These are phyloP conservation scores for Asbolus verrucosus DNA, from an alignment of 1,140 invertebrate species.

Conservation along the genomic window DNA sequence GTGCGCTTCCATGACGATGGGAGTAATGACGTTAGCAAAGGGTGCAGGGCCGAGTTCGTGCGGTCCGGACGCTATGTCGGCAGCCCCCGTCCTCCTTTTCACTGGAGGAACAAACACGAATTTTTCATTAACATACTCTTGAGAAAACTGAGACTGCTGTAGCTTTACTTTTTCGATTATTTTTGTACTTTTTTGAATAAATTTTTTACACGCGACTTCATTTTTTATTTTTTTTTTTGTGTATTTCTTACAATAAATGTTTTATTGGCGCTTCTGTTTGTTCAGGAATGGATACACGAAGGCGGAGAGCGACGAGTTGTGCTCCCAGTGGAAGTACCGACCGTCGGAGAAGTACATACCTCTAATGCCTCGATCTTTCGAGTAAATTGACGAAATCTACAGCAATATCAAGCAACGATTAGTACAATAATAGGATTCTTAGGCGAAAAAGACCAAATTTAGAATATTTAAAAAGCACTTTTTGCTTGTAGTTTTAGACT, in stretches of 20 bases:
- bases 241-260: conserved; percentile 11
- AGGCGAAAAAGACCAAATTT: too few relatives aligned
- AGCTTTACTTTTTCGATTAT: conserved; percentile 40
- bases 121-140: conserved; percentile 48
- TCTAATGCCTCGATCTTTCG: conserved; percentile 54
- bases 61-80: conserved; percentile 48
- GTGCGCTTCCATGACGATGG: not conserved
- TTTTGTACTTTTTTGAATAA: conserved; percentile 27
- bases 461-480: too few relatives aligned
- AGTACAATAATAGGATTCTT: not conserved
- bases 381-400: conserved; percentile 16
- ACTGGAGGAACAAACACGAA: conserved; percentile 37
- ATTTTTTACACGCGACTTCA: not conserved
- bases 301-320: conserved; percentile 69
- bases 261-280: conserved; percentile 48
- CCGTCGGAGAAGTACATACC: conserved; percentile 73
- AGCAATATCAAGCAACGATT: not conserved
- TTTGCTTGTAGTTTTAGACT: too few relatives aligned
- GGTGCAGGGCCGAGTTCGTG: conserved; percentile 46
- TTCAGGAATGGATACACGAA: conserved; percentile 72
- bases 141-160: conserved; percentile 48
- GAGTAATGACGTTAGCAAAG: not conserved
- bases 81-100: not conserved
- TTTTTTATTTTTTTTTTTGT: conserved; percentile 39
- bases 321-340: conserved; percentile 73